phyloP scores from a whole-genome alignment of 2,888 invertebrate species.

The Orthosia gothica region DNA sequence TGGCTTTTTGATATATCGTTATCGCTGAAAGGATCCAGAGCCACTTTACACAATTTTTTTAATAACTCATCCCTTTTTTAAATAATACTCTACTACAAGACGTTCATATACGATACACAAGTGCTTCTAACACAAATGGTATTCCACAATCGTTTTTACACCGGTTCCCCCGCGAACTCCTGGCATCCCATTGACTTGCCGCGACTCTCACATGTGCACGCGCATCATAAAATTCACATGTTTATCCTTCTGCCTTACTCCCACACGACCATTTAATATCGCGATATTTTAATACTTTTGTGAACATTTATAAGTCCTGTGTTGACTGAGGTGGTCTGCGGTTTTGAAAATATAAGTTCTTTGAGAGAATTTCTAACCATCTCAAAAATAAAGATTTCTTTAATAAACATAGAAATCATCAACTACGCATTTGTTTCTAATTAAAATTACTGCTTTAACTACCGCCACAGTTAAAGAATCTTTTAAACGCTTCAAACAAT shows the following conservation, averaged over 20 bases:
- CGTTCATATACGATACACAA: not conserved
- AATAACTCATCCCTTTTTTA: not conserved
- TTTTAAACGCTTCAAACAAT: conserved; percentile 42
- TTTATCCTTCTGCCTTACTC: conserved; percentile 65
- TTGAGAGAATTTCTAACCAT: not conserved
- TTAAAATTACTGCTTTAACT: conserved; percentile 14
- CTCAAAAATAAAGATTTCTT: too few relatives aligned
- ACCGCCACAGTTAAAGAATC: conserved; percentile 19
- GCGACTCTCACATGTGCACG: conserved; percentile 46
- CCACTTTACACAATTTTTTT: not conserved
- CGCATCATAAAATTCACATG: conserved; percentile 58
- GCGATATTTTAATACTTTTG: conserved; percentile 64
- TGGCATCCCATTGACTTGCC: conserved; percentile 52
- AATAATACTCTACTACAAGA: not conserved
- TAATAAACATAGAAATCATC: not conserved
- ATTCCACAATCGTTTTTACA: conserved; percentile 30
- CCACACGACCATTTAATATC: conserved; percentile 65
- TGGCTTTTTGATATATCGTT: not conserved
- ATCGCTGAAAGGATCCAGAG: not conserved
- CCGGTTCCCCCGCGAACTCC: conserved; percentile 51
- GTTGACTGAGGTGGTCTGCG: conserved; percentile 46
- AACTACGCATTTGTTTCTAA: conserved; percentile 1
- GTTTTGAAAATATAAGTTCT: not conserved
- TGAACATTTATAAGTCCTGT: conserved; percentile 52
- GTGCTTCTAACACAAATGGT: conserved; percentile 13